phyloP scores from a whole-genome alignment of 2,113 vertebrate genomes.

The Scopus umbretta region DNA sequence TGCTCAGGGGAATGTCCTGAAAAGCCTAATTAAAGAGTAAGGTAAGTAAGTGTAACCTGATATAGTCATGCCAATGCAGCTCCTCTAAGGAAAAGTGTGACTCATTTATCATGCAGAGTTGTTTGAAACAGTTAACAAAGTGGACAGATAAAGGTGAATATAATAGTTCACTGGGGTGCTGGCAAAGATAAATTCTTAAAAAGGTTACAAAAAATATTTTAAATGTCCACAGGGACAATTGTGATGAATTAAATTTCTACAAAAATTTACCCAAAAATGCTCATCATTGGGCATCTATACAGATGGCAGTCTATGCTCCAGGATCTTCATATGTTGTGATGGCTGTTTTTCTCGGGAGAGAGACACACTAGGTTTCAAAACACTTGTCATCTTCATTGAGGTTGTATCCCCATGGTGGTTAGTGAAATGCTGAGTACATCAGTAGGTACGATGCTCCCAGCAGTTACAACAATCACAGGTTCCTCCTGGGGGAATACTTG shows the following conservation, averaged over 20 bases:
- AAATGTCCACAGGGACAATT: neutral
- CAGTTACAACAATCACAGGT: neutral
- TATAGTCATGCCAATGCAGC: neutral
- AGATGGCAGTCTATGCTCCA: neutral
- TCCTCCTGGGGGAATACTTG: neutral
- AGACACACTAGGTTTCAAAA: neutral
- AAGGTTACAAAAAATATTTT: neutral
- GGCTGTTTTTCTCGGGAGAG: neutral
- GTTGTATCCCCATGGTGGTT: neutral
- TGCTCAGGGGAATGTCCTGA: neutral
- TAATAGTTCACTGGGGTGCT: neutral
- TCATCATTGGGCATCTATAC: neutral
- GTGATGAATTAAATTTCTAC: neutral
- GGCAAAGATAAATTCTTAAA: neutral
- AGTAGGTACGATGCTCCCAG: neutral
- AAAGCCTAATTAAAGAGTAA: conserved; percentile 36
- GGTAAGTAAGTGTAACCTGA: neutral
- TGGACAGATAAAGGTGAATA: neutral
- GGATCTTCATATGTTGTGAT: neutral
- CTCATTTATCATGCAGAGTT: neutral
- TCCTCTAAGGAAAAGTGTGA: neutral
- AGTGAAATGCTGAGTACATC: neutral
- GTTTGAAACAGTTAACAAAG: neutral
- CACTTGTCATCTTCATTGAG: neutral
- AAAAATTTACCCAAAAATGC: neutral